Evolutionary conservation across 2,888 invertebrate species (phyloP), one percentile per base, ranked within the genome.

Genomic region (Tetrapedia diversipes): DNA sequence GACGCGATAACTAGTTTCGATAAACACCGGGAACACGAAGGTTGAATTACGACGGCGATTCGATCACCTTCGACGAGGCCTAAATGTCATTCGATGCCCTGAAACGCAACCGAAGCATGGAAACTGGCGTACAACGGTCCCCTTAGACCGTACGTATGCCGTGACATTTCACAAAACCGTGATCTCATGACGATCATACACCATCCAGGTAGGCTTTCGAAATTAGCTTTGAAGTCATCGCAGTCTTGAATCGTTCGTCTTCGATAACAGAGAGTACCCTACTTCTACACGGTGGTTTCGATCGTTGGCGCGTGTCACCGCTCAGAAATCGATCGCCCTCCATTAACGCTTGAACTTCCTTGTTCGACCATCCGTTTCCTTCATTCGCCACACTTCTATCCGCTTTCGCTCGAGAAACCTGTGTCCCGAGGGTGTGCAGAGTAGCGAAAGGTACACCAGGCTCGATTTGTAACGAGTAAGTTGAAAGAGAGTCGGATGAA

Each of bases 81-180:
- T 60, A 60, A 72, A 72, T 60, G 72, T 60, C 53, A 68, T 4
- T 37, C 51, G 71, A 66, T 41, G 71, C 41, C 41, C 24, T 41
- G 34, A 27, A 51, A 67, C 51, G 43, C 34, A 56, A 49, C n/a
- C 11, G 32, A 8, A 56, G 37, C 37, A 34, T 47, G 47, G 19
- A 24, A 22, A 47, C 32, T 41, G 24, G 59, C 24, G 49, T 24
- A 19, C 32, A 32, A 41, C 32, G 14, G 22, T 51, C 29, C 16
- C 47, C 14, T 19, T 45, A 45, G 43, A 60, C n/a, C n/a, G n/a
- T n/a, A n/a, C n/a, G 51, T 16, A 24, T 45, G 34, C 41, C 14
- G 34, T 51, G 53, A 41, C 51, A 53, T 59, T 59, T 53, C 22
- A 14, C 32, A 3, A 29, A 19, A 16, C 47, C 39, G 14, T 11